Evolutionary conservation across 2,888 invertebrate genomes (phyloP), one percentile per base, ranked within the genome.

Genomic region (Caenorhabditis parvicauda): DNA sequence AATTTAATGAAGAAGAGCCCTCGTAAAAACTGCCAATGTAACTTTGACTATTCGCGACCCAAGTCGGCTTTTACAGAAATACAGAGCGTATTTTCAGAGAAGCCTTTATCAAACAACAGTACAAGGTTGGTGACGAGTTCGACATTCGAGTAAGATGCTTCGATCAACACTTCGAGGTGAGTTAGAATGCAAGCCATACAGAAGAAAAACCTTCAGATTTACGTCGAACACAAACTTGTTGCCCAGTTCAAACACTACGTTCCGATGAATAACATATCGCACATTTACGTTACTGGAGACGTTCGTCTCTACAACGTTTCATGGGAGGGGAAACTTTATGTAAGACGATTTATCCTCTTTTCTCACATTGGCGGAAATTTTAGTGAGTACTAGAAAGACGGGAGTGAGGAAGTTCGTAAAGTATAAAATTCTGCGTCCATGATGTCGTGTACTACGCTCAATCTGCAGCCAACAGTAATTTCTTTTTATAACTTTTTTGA

Each of bases 261-360:
- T 14, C 75, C 75, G 3, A 65, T 79, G 58, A 59, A 47, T 38
- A 60, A 66, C 44, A 71, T 71, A 45, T 63, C 70, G 17, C 75
- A 75, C 48, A 62, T 76, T 39, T 80, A 75, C 59, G 71, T 80
- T 24, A 75, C 74, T 35, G 80, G 80, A 2, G 75, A 75, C 51
- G 58, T 67, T 32, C 37, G 61, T 42, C 43, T 67, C 22, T 67
- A 68, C 32, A 54, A 60, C 2, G 70, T 78, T 7, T 69, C 72
- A 5, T 80, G 80, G 79, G 80, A 80, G 42, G 80, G 80, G 19
- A 77, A 76, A 50, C 74, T 72, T 51, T 78, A 77, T 57, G 75
- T 75, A 35, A 59, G 74, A 42, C 12, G 19, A 3, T 3, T 4
- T 25, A 1, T 50, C n/a, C 7, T 25, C 24, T 25, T 7, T 21